Base-by-base conservation (phyloP, 2,113 vertebrate species). In the Telmatochromis sp. region DNA sequence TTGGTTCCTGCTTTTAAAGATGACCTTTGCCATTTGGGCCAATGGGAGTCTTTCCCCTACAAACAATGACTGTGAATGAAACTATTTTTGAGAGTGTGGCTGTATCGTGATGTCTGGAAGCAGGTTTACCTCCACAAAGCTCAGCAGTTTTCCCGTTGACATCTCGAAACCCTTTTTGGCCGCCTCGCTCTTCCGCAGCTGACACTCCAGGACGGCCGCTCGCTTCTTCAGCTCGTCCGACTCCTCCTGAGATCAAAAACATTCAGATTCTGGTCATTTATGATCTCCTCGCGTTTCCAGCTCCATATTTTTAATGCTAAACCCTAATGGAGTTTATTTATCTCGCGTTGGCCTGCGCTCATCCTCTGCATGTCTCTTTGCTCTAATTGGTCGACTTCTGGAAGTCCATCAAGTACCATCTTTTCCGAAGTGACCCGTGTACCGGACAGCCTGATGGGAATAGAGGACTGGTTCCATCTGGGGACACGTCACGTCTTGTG, bases 191-290 rank as follows among this genome's bases (percentile, higher is more conserved):
- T 98, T 99, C 87, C 97, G 83, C 82, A 99, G 95, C 53, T 99
- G 98, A 93, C 98, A 98, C 92, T 99, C 97, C 3, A 99, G 97
- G 40, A 98, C 95, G 3, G 97, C 97, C n/a, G 97, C 95, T 84
- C 96, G 96, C 92, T 97, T 98, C 88, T 95, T 98, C 92, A 98
- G 92, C 42, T 98, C 97, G 9, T 98, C 98, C n/a, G 92, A 11
- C 10, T 95, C 97, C 70, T 97, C 97, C 98, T 99, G 55, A 19
- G 23, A 26, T 33, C 12, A 57, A 15, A 45, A 70, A 49, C 9
- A 31, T 49, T 47, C 45, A 47, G 9, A 47, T 26, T 73, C 37
- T 45, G 13, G 13, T 45, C 37, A 47, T 49, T 31, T 31, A 49
- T 19, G 3, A n/a, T 31, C 70, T 78, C 68, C 14, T 26, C 4